phyloP scores from a whole-genome alignment of 1,140 invertebrate species.

The Vanessa tameamea region DNA sequence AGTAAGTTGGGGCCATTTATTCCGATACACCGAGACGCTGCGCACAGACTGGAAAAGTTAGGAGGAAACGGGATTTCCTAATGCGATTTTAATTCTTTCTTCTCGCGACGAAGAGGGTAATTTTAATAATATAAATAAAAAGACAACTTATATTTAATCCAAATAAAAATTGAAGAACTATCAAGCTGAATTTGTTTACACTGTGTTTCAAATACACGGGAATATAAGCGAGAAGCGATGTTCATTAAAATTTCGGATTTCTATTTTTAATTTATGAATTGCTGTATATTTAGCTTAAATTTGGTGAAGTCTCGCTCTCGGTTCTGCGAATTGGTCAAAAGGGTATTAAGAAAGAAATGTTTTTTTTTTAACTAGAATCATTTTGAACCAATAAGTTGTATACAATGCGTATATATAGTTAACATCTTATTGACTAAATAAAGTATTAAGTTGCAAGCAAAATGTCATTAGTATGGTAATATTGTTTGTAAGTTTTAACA shows the following conservation, averaged over 20 bases:
- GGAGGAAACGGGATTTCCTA: slow-evolving; percentile 76
- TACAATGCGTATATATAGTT: too few species aligned
- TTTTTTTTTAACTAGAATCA: too few species aligned
- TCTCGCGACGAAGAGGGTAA: slow-evolving; percentile 69
- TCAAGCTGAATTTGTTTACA: slow-evolving; percentile 26
- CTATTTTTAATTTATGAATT: too few species aligned
- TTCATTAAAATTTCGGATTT: too few species aligned
- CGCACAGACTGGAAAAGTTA: slow-evolving; percentile 74
- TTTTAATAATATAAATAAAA: slow-evolving; percentile 71
- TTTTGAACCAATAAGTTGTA: too few species aligned
- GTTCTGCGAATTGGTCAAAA: too few species aligned
- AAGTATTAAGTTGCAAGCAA: too few species aligned
- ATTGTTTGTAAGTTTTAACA: background rate
- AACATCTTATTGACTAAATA: too few species aligned
- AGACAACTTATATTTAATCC: slow-evolving; percentile 56
- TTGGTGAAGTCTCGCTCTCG: too few species aligned
- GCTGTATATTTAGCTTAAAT: too few species aligned
- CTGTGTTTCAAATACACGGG: slow-evolving; percentile 11
- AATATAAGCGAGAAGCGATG: too few species aligned
- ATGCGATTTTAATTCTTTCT: slow-evolving; percentile 78
- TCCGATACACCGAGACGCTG: slow-evolving; percentile 73
- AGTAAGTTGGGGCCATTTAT: slow-evolving; percentile 76
- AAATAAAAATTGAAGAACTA: slow-evolving; percentile 28
- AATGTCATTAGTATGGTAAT: background rate
- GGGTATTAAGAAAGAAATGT: too few species aligned